Evolutionary conservation across 2,797 vertebrate genomes (phyloP).

Genomic region (Tokudaia tokunoshimensis): DNA sequence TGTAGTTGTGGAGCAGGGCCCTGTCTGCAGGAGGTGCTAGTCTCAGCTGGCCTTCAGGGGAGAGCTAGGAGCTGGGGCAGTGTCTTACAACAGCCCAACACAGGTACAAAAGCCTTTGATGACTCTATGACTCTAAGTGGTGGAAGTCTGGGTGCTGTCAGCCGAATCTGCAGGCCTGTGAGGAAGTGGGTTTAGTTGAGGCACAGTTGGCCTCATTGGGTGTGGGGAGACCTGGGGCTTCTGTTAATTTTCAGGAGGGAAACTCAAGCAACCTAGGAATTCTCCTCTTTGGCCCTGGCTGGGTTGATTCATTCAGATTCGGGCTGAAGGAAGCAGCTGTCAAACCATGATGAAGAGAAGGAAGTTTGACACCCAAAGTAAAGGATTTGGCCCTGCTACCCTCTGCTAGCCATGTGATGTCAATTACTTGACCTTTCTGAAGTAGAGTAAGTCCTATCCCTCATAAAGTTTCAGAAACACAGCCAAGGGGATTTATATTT

Average conservation of each 20-base stretch:
- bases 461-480: background rate
- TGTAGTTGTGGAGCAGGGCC: background rate
- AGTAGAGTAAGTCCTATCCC: background rate
- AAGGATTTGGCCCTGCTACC: background rate
- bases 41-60: background rate
- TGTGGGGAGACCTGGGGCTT: background rate
- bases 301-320: background rate
- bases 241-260: conserved; percentile 1
- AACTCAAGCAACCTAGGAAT: background rate
- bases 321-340: background rate
- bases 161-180: conserved; percentile 15
- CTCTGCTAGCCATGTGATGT: conserved; percentile 9
- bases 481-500: background rate
- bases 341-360: background rate
- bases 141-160: background rate
- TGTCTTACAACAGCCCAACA: background rate
- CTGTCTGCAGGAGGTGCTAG: background rate
- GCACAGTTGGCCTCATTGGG: background rate
- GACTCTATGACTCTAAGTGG: background rate
- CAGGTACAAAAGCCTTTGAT: background rate
- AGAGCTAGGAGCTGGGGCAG: background rate
- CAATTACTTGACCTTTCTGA: background rate
- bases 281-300: background rate
- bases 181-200: background rate
- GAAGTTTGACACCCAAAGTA: background rate